A percentile compares a stretch with the other conserved stretches of the same genome.
phyloP scores from a whole-genome alignment of 2,113 vertebrate genomes.

The Carassius auratus region DNA sequence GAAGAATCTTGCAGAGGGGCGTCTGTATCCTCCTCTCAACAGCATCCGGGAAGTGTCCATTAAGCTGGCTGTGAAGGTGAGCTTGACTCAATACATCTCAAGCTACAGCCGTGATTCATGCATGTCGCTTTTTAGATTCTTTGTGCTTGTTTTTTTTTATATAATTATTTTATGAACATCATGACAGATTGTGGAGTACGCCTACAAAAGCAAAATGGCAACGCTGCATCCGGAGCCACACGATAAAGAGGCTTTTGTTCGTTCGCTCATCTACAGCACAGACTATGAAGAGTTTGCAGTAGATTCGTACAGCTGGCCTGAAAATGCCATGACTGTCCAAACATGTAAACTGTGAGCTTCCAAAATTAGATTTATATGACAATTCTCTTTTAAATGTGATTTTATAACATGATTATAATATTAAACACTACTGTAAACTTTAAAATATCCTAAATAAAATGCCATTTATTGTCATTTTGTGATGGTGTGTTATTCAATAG shows the following conservation, averaged over 20 bases:
- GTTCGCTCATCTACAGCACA: conserved; percentile 82
- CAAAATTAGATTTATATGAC: conserved; percentile 46
- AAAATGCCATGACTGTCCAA: conserved; percentile 83
- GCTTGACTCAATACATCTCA: background rate
- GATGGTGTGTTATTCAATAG: background rate
- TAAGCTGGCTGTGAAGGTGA: conserved; percentile 90
- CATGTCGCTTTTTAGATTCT: background rate
- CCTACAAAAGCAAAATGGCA: conserved; percentile 85
- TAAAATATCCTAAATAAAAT: conserved; percentile 61
- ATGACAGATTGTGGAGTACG: conserved; percentile 85
- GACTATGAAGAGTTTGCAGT: conserved; percentile 85
- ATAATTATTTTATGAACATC: conserved; percentile 24
- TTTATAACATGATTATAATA: conserved; percentile 42
- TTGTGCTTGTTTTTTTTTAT: background rate
- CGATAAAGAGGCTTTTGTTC: conserved; percentile 85
- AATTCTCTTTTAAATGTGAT: conserved; percentile 45
- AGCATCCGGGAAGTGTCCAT: conserved; percentile 86
- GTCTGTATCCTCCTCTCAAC: conserved; percentile 90
- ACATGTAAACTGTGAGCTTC: conserved; percentile 78
- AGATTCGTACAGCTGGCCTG: conserved; percentile 89
- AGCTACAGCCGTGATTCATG: background rate
- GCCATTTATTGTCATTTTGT: background rate
- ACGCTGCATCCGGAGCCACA: conserved; percentile 85
- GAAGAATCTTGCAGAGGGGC: conserved; percentile 85
- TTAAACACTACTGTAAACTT: conserved; percentile 20